A percentile compares a stretch with the other conserved stretches of the same genome.
Conservation (phyloP, 1,140 invertebrate genomes). For the Drosophila setifemur region DNA sequence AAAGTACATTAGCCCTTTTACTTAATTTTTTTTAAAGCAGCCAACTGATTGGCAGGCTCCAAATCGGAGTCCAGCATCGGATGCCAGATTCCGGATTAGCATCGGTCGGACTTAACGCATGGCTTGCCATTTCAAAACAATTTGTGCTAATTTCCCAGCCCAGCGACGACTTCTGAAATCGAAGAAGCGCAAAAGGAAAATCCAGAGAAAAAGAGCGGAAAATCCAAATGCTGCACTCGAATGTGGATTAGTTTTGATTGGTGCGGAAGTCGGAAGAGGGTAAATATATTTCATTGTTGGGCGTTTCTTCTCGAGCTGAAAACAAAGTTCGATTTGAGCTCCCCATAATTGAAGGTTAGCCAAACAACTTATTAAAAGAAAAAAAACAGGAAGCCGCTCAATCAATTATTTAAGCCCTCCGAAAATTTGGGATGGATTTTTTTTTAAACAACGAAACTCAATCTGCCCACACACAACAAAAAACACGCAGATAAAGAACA, state of each 20-base stretch:
- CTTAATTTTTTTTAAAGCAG: conserved; percentile 51
- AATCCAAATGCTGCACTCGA: not conserved
- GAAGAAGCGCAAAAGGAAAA: not conserved
- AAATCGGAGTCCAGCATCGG: not conserved
- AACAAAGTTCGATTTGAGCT: not conserved
- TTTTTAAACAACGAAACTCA: conserved; percentile 8
- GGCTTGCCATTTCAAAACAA: conserved; percentile 42
- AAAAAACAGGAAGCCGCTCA: not conserved
- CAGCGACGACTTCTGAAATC: conserved; percentile 18
- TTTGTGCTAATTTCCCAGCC: conserved; percentile 35
- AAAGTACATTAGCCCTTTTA: conserved; percentile 46
- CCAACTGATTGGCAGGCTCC: conserved; percentile 20
- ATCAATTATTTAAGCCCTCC: not conserved
- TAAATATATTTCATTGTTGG: not conserved
- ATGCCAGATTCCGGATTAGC: conserved; percentile 18
- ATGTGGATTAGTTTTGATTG: conserved; percentile 5
- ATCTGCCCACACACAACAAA: not conserved
- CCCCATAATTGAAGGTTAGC: not conserved
- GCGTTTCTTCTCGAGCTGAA: not conserved
- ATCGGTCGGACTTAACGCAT: conserved; percentile 19
- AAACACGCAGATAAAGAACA: not conserved
- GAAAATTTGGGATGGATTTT: not conserved
- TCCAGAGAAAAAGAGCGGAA: not conserved
- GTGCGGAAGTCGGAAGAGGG: not conserved
- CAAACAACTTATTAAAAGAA: not conserved